Evolutionary conservation across 35 echinoderm and acorn worm species (phyloP).

Genomic region (Ophioderma brevispina): DNA sequence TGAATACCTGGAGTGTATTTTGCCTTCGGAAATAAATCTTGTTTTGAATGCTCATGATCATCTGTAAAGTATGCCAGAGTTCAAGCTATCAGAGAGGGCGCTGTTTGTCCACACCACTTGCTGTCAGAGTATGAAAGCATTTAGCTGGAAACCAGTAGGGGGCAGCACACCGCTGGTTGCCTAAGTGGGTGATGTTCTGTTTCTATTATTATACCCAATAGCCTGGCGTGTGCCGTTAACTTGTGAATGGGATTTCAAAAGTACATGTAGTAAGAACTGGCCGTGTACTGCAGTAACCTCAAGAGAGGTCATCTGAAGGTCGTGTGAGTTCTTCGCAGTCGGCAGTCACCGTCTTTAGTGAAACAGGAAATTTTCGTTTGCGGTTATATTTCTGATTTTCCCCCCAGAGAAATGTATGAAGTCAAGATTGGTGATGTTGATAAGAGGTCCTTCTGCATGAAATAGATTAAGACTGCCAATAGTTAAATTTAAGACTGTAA

Average conservation of each 20-base stretch:
- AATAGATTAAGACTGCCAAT: background rate
- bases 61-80: background rate
- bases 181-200: background rate
- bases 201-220: background rate
- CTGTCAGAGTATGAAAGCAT: background rate
- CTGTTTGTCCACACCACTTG: background rate
- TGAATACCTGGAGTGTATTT: background rate
- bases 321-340: background rate
- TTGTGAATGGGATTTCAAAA: background rate
- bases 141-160: background rate
- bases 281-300: background rate
- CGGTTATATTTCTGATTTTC: conserved; percentile 11
- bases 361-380: conserved; percentile 5
- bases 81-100: background rate
- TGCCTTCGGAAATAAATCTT: background rate
- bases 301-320: background rate
- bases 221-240: background rate
- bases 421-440: background rate
- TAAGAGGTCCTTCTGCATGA: background rate
- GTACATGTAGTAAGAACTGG: background rate
- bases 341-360: background rate
- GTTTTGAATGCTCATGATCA: background rate
- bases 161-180: background rate
- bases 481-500: background rate
- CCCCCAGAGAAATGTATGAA: background rate